phyloP scores from a whole-genome alignment of 2,797 vertebrate species.

The Dryobates pubescens region DNA sequence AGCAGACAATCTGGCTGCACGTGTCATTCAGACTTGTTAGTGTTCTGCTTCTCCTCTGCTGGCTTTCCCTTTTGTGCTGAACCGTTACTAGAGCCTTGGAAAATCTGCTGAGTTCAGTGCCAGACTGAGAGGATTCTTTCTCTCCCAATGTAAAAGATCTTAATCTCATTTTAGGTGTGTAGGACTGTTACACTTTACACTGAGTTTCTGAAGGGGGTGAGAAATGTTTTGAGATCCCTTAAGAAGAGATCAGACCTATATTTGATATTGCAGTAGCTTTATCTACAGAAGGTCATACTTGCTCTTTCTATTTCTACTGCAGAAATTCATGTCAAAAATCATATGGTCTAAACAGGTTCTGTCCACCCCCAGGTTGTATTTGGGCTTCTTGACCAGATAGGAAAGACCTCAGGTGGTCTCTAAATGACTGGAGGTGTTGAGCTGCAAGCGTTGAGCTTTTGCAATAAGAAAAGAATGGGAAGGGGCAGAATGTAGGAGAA shows the following conservation, averaged over 20 bases:
- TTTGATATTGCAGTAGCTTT: neutral
- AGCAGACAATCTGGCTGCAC: slow-evolving; percentile 53
- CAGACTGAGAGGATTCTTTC: neutral
- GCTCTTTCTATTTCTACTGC: neutral
- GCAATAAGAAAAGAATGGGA: neutral
- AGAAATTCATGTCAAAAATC: neutral
- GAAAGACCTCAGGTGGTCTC: neutral
- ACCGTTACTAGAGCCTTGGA: slow-evolving; percentile 3
- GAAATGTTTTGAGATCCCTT: neutral
- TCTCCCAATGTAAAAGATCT: neutral
- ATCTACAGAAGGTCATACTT: neutral
- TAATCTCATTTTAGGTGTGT: neutral
- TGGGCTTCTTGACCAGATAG: neutral
- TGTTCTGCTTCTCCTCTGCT: slow-evolving; percentile 6
- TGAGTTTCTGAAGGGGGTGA: neutral
- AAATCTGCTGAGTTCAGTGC: neutral
- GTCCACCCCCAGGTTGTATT: neutral
- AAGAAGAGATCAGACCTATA: neutral
- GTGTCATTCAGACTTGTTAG: slow-evolving; percentile 57
- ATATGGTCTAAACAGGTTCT: neutral
- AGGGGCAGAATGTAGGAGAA: neutral
- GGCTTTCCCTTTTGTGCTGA: slow-evolving; percentile 12
- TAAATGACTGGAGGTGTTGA: neutral
- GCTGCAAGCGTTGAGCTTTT: neutral
- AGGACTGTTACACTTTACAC: neutral